Percentiles rank a stretch among this genome's conserved stretches.
These are phyloP conservation scores for Laodelphax striatellus DNA, from an alignment of 1,140 invertebrate genomes.

Conservation along the genomic window DNA sequence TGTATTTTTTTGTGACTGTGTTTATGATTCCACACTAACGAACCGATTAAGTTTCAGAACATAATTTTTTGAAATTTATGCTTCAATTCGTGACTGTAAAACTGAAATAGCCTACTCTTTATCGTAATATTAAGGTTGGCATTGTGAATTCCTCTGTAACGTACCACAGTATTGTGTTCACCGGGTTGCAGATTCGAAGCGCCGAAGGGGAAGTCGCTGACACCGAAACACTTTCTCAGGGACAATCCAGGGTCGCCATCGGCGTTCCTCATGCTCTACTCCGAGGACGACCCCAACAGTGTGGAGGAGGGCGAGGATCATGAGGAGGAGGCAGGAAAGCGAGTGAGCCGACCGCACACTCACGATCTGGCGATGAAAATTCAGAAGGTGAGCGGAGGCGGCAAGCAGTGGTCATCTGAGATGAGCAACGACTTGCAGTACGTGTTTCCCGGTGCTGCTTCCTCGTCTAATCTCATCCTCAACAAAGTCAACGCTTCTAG, in stretches of 20 bases:
- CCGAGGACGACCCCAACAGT: conserved; percentile 23
- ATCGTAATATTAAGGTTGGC: no score
- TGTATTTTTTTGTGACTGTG: no score
- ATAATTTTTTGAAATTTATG: no score
- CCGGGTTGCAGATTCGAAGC: conserved; percentile 15
- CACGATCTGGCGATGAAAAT: conserved; percentile 12
- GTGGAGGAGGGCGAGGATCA: conserved; percentile 3
- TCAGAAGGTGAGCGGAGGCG: conserved; percentile 7
- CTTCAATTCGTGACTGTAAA: no score
- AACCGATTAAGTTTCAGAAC: no score
- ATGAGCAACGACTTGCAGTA: background rate
- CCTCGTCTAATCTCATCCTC: background rate
- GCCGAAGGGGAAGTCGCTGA: conserved; percentile 9
- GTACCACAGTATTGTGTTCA: no score
- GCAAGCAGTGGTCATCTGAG: no score
- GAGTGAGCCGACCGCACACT: conserved; percentile 18
- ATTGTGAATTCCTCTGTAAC: no score
- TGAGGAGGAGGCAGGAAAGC: conserved; percentile 8
- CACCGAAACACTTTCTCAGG: conserved; percentile 14
- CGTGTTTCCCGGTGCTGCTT: background rate
- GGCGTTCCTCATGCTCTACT: conserved; percentile 31
- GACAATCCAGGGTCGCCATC: conserved; percentile 17
- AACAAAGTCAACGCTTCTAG: no score
- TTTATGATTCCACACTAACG: no score
- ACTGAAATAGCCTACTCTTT: no score